These are phyloP conservation scores for Carposina sasakii DNA, from an alignment of 1,140 invertebrate genomes.

Conservation along the genomic window DNA sequence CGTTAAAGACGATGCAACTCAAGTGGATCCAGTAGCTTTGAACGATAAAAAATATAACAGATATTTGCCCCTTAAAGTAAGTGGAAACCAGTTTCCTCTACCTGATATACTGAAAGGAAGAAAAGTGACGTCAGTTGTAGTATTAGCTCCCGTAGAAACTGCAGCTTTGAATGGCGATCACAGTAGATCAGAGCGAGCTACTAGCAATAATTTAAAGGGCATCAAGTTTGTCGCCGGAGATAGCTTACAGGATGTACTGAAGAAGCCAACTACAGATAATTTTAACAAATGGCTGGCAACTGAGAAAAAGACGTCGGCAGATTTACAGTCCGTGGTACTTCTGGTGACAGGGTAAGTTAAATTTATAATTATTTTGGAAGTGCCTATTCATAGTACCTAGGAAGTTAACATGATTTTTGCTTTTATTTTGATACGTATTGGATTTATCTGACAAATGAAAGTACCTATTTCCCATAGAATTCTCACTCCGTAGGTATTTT, in stretches of 20 bases:
- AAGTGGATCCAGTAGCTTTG: slow-evolving; percentile 81
- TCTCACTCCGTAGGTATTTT: too few species aligned
- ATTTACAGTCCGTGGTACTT: slow-evolving; percentile 84
- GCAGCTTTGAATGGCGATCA: slow-evolving; percentile 68
- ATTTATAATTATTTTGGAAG: neutral
- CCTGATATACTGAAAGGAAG: slow-evolving; percentile 82
- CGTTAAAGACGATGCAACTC: slow-evolving; percentile 80
- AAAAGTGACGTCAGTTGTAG: slow-evolving; percentile 85
- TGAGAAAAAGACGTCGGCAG: slow-evolving; percentile 80
- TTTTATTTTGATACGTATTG: too few species aligned
- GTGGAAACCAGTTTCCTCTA: slow-evolving; percentile 86
- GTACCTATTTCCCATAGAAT: too few species aligned
- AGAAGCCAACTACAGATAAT: slow-evolving; percentile 82
- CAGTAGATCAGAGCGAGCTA: slow-evolving; percentile 58
- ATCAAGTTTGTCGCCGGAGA: slow-evolving; percentile 79
- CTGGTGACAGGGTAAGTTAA: slow-evolving; percentile 82
- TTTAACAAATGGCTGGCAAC: slow-evolving; percentile 85
- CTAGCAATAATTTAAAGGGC: slow-evolving; percentile 69
- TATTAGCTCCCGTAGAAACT: slow-evolving; percentile 84
- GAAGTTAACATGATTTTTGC: too few species aligned
- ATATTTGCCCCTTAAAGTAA: slow-evolving; percentile 87
- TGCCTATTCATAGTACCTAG: too few species aligned
- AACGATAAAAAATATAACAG: slow-evolving; percentile 84
- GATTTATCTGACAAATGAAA: too few species aligned
- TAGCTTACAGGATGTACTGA: slow-evolving; percentile 81